Evolutionary conservation across 2,113 vertebrate species (phyloP), one percentile per base, ranked within the genome.

Genomic region (Rhinichthys klamathensis): DNA sequence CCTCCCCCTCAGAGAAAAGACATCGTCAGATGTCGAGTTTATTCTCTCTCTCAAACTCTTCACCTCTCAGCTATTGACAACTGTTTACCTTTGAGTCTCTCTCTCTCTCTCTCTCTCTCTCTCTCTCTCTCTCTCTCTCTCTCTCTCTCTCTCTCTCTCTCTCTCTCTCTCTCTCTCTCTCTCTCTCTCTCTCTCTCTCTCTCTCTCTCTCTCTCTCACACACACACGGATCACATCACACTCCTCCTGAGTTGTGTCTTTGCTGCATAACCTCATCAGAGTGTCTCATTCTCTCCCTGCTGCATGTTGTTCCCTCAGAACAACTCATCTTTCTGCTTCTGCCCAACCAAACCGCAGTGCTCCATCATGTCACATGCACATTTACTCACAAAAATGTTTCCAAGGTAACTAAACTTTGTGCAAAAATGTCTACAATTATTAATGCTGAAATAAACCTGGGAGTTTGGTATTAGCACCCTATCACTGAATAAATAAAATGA

Each of bases 1-100:
- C 78, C 76, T 87, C 80, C 72, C 80, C 51, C 78, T 82, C 86
- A 77, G 46, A 84, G n/a, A 84, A 83, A 84, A 56, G 41, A 84
- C 69, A 76, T 41, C 32, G 73, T 76, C 83, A 84, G 46, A 74
- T 77, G 83, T 70, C 65, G 58, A 30, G 18, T 54, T 56, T 56
- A n/a, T 54, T 56, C 38, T 67, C 60, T 49, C 41, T 5, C 30
- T n/a, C 80, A 72, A 56, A 72, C 30, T 38, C 25, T 70, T 82
- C 63, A 70, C 44, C 80, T 49, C 44, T 25, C 18, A 70, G 63
- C 12, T 69, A 9, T 25, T 82, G 65, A 51, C 25, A 67, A 8
- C 4, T 27, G 10, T 65, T 41, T 65, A 61, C 25, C 15, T 32
- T 5, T 49, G 16, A 67, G 60, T 51, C 49, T 51, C 49, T 51